These are phyloP conservation scores for Chydorus sphaericus DNA, from an alignment of 2,888 invertebrate genomes.

Conservation along the genomic window DNA sequence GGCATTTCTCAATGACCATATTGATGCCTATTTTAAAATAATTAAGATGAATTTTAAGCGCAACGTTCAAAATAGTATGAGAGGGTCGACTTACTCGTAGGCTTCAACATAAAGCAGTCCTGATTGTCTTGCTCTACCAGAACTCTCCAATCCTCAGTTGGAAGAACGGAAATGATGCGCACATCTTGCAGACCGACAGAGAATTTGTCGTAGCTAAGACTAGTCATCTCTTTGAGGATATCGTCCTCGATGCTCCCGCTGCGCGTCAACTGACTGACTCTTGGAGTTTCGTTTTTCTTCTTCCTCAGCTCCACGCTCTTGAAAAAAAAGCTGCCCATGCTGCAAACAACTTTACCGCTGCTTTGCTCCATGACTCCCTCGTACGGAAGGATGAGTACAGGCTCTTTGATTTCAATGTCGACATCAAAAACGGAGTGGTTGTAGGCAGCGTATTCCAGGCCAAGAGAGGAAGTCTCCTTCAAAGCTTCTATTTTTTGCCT, in stretches of 20 bases:
- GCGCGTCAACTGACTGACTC: conserved; percentile 38
- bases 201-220: conserved; percentile 78
- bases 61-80: neutral
- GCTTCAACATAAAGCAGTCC: conserved; percentile 41
- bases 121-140: conserved; percentile 33
- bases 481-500: conserved; percentile 64
- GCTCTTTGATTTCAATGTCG: conserved; percentile 59
- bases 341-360: neutral
- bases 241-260: conserved; percentile 47
- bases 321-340: conserved; percentile 2
- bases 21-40: conserved; percentile 25
- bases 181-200: conserved; percentile 61
- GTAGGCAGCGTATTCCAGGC: conserved; percentile 83
- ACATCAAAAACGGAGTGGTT: conserved; percentile 62
- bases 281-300: conserved; percentile 22
- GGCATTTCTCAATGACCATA: conserved; percentile 66
- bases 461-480: conserved; percentile 81
- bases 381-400: conserved; percentile 72
- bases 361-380: conserved; percentile 38
- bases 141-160: conserved; percentile 60
- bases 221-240: conserved; percentile 52
- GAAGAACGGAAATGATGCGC: conserved; percentile 51
- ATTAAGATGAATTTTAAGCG: too few species aligned
- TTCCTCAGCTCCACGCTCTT: conserved; percentile 23
- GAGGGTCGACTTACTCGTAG: conserved; percentile 39